phyloP scores from a whole-genome alignment of 2,113 vertebrate species.

The Thymallus thymallus region DNA sequence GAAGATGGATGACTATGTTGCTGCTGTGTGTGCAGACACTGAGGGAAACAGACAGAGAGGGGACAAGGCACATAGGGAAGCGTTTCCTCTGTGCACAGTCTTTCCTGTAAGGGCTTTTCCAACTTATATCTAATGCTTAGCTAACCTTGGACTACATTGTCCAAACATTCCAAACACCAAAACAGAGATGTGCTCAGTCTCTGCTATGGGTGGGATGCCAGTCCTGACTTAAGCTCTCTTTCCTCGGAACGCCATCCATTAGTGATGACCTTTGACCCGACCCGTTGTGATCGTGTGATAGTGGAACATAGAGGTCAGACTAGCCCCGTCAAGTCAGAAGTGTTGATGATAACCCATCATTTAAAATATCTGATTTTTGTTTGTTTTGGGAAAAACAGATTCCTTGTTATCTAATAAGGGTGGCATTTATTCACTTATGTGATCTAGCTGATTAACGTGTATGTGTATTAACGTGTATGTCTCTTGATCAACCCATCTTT shows the following conservation, averaged over 20 bases:
- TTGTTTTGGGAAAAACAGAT: too few species aligned
- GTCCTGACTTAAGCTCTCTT: conserved; percentile 1
- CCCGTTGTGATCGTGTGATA: conserved; percentile 67
- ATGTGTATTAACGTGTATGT: neutral
- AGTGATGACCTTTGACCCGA: conserved; percentile 68
- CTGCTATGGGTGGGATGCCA: conserved; percentile 4
- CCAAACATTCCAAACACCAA: too few species aligned
- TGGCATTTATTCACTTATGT: neutral
- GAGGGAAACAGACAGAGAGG: conserved; percentile 23
- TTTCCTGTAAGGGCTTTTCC: too few species aligned
- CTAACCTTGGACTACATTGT: too few species aligned
- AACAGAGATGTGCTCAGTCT: too few species aligned
- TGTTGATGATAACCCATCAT: conserved; percentile 31
- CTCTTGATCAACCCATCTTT: neutral
- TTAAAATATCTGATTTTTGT: too few species aligned
- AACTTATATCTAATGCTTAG: too few species aligned
- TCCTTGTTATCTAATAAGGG: too few species aligned
- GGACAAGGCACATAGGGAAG: neutral
- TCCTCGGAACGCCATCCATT: conserved; percentile 56
- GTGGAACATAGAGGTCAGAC: conserved; percentile 62
- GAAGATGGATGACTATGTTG: conserved; percentile 72
- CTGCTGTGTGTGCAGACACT: conserved; percentile 35
- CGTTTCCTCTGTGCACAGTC: too few species aligned
- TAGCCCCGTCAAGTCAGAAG: conserved; percentile 60
- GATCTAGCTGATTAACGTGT: neutral